phyloP scores from a whole-genome alignment of 2,797 vertebrate species.

The Spondyliosoma cantharus region DNA sequence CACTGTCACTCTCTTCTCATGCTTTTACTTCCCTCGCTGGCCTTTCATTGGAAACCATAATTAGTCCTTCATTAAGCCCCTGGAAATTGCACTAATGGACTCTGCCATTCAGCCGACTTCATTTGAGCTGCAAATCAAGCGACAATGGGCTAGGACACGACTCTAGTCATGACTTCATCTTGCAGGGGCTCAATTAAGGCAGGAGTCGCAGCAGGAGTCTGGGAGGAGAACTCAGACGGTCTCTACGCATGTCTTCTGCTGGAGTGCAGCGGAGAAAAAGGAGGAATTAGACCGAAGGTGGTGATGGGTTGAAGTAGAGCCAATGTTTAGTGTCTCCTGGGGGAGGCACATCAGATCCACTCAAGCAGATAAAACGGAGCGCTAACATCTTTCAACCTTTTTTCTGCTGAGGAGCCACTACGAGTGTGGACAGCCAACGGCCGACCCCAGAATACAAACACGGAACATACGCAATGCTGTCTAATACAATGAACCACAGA shows the following conservation, averaged over 20 bases:
- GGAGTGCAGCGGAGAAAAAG: conserved; percentile 10
- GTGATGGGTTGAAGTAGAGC: conserved; percentile 41
- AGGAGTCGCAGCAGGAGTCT: conserved; percentile 29
- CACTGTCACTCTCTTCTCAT: conserved; percentile 33
- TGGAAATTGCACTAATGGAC: conserved; percentile 81
- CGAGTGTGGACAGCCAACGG: conserved; percentile 43
- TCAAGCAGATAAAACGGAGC: conserved; percentile 55
- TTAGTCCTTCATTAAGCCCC: conserved; percentile 81
- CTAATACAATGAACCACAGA: conserved; percentile 29
- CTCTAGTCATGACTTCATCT: conserved; percentile 72
- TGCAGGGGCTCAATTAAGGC: conserved; percentile 65
- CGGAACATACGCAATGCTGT: conserved; percentile 17
- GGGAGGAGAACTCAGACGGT: conserved; percentile 24
- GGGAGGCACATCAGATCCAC: conserved; percentile 46
- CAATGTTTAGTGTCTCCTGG: conserved; percentile 56
- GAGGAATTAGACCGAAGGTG: conserved; percentile 18
- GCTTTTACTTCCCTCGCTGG: conserved; percentile 55
- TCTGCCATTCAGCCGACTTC: conserved; percentile 73
- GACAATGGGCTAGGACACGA: conserved; percentile 59
- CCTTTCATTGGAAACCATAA: conserved; percentile 75
- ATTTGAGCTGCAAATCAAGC: conserved; percentile 79
- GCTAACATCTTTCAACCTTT: conserved; percentile 62
- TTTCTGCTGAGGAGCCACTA: conserved; percentile 36
- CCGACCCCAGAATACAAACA: conserved; percentile 51
- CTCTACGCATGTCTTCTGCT: background rate